Percentiles rank a stretch among this genome's conserved stretches.
Evolutionary conservation across 1,140 invertebrate species (phyloP).

Genomic region (Solenopsis invicta): DNA sequence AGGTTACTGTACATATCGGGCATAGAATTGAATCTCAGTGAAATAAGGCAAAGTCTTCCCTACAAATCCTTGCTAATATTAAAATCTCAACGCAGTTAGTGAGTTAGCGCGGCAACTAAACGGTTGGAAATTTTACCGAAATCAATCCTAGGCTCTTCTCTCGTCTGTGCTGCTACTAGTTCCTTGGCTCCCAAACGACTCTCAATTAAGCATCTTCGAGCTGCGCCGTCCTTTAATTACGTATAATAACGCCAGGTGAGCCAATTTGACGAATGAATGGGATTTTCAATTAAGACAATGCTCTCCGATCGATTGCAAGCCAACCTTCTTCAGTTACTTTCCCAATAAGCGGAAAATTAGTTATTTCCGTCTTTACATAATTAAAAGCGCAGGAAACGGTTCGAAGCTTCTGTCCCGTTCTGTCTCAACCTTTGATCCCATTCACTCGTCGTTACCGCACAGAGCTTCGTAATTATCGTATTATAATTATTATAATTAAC

Average conservation of each 20-base stretch:
- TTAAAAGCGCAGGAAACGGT: too few relatives aligned
- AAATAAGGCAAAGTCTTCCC: constrained; percentile 12
- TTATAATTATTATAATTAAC: constrained; percentile 39
- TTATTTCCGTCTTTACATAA: constrained; percentile 6
- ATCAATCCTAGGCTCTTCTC: constrained; percentile 4
- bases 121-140: neutral
- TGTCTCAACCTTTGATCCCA: constrained; percentile 4
- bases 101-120: neutral
- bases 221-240: constrained; percentile 22
- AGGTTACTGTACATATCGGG: neutral
- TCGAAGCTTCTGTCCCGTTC: neutral
- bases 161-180: neutral
- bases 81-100: neutral
- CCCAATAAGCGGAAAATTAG: constrained; percentile 18
- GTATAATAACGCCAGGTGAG: constrained; percentile 11
- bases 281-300: constrained; percentile 26
- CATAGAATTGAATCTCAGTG: constrained; percentile 5
- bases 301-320: constrained; percentile 8
- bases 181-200: neutral
- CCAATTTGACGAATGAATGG: constrained; percentile 26
- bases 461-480: neutral
- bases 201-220: constrained; percentile 1
- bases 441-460: constrained; percentile 17
- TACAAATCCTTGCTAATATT: neutral
- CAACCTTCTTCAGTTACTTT: neutral